Evolutionary conservation across 2,797 vertebrate genomes (phyloP), one percentile per base, ranked within the genome.

Genomic region (Anabas testudineus): DNA sequence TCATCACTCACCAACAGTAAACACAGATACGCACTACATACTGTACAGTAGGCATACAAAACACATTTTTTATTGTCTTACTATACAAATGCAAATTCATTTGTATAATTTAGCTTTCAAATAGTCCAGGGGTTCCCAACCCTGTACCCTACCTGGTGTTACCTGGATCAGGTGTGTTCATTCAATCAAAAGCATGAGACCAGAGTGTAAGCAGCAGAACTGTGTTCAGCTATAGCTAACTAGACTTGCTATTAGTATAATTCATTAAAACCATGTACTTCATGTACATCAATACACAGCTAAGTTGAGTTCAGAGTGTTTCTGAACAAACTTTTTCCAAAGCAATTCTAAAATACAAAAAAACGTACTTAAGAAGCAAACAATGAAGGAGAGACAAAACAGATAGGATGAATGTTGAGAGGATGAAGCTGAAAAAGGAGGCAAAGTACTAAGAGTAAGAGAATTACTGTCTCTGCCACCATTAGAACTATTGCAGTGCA

Each of bases 1-100:
- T 84, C 74, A 84, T 85, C 84, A 76, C 80, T 85, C 82, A 82
- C 51, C 32, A 46, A 65, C 76, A 54, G 68, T 58, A 71, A 71
- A 75, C 75, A 70, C 71, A 60, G 36, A 52, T 47, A 67, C 78
- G 55, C 48, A 55, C 56, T 7, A 67, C 66, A 24, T 24, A 22
- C 52, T 36, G 52, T 21, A 75, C 54, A 13, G 51, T n/a, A 30
- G n/a, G n/a, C n/a, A n/a, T n/a, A n/a, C n/a, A n/a, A n/a, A n/a
- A n/a, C n/a, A n/a, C n/a, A n/a, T 30, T 4, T n/a, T n/a, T n/a
- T n/a, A 6, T 10, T 36, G 13, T 13, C 34, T 37, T 14, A 37
- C 36, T 12, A 13, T 37, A 13, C 2, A 34, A 34, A 32, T 2
- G 34, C 8, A 34, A 34, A 34, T 9, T 9, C 9, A 34, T 12